Base-by-base conservation (phyloP, 2,888 invertebrate species). In the Mesochorus sp. region DNA sequence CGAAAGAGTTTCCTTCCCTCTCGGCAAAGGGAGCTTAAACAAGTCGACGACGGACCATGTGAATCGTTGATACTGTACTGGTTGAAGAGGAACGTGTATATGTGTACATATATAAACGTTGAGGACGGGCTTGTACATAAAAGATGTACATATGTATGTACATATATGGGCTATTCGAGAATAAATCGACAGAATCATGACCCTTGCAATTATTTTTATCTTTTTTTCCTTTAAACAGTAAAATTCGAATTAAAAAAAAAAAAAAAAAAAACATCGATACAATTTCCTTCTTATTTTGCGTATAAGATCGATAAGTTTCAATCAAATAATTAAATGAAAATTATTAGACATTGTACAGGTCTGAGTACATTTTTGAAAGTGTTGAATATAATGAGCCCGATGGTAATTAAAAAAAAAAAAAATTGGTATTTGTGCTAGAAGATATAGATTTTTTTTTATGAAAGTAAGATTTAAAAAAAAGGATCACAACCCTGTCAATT, bases 41-140 rank as follows among this genome's bases (percentile, higher is more conserved):
- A 57, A 66, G 66, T 66, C 57, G 59, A 37, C 57, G 66, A 53
- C 57, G 75, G 64, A 64, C 76, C 37, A 62, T 57, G 70, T 71
- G 76, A 76, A 76, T 66, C 71, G 76, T 66, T 71, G 61, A 53
- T 67, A n/a, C 53, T 67, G 57, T 71, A 71, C 57, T 64, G 76
- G 53, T 67, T 19, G 21, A 55, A 14, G 51, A 42, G 21, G 24
- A 49, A 12, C 49, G 1, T 53, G 31, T 42, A 53, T 51, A 42
- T 28, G n/a, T 62, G 14, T 42, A 39, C 42, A 42, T 42, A 19
- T 31, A 31, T n/a, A 31, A 28, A 47, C 24, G 47, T 53, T 31
- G 51, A 49, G 49, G 42, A 47, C 47, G 37, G 61, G 61, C 61
- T 42, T 17, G 61, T 61, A 26, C n/a, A n/a, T 42, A 42, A 26